Base-by-base conservation (phyloP, 2,888 invertebrate species). In the Ennomos fuscantarius region DNA sequence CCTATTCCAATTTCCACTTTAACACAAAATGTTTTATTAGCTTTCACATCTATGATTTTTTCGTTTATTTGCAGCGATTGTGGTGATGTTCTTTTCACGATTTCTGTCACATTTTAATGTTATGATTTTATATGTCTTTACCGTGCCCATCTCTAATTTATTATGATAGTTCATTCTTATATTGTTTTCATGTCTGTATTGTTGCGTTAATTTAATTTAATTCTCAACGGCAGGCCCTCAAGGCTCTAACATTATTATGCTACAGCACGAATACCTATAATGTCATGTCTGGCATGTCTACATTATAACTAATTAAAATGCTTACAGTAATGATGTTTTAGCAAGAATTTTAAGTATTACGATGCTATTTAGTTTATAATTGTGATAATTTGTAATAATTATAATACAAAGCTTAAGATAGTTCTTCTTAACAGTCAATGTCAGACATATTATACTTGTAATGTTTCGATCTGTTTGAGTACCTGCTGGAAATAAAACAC, bases 1-100 rank as follows among this genome's bases (percentile, higher is more conserved):
- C 47, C 51, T 60, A 55, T 60, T 55, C 36, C 35, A 55, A 44
- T 60, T 60, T 60, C 40, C 42, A 59, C 46, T 55, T 49, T 34
- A 11, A 35, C 5, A 13, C 12, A 33, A 24, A 31, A 32, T n/a
- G 33, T 9, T 15, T 41, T 12, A 9, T 11, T 34, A 11, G 8
- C 40, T 15, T 13, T 12, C 40, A 35, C 32, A 15, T 3, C 24
- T 24, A 24, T 24, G n/a, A 24, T 6, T 24, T 24, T 24, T 6
- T 2, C 24, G 6, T 24, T 6, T 24, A 24, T 24, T 0, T 24
- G 2, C 24, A 24, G 1, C 24, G 24, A 24, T 24, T 6, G 2
- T 24, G 2, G 24, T 6, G 5, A 24, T 24, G 24, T 24, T 24
- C 6, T 2, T 5, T 24, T 24, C 24, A 24, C 24, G 24, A 24